Conservation (phyloP, 1,140 invertebrate genomes). For the Melipona quadrifasciata region DNA sequence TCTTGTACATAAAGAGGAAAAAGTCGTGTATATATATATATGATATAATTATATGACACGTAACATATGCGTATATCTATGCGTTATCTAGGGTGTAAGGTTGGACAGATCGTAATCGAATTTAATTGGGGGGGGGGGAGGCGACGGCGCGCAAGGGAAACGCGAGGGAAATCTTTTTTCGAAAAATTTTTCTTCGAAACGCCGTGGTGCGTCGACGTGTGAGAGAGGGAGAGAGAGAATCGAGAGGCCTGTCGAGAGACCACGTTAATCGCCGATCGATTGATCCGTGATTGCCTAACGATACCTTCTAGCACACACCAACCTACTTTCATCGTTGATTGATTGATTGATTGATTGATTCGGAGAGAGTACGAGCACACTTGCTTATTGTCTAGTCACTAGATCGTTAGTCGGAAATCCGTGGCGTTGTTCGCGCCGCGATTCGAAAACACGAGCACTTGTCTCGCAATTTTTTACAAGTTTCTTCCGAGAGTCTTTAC, state of each 20-base stretch:
- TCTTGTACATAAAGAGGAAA: constrained; percentile 67
- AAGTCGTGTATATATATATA: constrained; percentile 69
- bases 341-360: constrained; percentile 51
- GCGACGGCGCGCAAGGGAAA: background rate
- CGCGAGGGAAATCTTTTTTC: no score
- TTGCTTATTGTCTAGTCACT: constrained; percentile 79
- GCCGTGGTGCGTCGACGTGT: constrained; percentile 4
- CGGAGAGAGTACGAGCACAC: constrained; percentile 63
- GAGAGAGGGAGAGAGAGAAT: background rate
- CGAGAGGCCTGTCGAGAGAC: constrained; percentile 2
- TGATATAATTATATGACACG: constrained; percentile 56
- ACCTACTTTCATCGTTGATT: constrained; percentile 61
- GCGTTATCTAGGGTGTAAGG: constrained; percentile 62
- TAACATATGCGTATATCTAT: constrained; percentile 64
- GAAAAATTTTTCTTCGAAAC: background rate
- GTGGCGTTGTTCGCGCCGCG: constrained; percentile 41
- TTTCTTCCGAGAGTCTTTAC: background rate
- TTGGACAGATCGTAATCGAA: constrained; percentile 65
- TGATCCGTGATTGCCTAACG: constrained; percentile 65
- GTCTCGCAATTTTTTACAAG: background rate
- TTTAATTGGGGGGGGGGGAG: constrained; percentile 33
- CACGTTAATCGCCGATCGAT: constrained; percentile 54
- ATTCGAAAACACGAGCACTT: background rate
- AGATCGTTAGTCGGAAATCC: constrained; percentile 73
- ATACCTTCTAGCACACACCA: constrained; percentile 65